These are phyloP conservation scores for Isaurus tuberculatus DNA, from an alignment of 92 coral and sea anemone species.

Conservation along the genomic window DNA sequence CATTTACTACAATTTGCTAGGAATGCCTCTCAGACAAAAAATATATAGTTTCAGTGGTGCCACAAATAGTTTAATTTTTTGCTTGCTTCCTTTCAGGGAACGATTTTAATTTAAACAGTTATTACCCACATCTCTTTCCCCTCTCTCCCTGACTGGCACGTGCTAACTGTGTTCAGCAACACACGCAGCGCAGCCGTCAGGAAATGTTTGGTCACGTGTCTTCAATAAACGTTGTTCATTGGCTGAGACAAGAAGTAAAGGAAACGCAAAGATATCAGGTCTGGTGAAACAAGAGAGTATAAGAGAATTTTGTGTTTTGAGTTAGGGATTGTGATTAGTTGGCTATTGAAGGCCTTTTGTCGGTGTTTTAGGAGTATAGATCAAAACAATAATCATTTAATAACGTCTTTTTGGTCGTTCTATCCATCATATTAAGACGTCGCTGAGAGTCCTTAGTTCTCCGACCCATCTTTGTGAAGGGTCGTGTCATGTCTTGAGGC, in stretches of 20 bases:
- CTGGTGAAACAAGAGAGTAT: slow-evolving; percentile 45
- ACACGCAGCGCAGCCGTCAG: background rate
- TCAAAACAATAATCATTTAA: slow-evolving; percentile 12
- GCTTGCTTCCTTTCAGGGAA: no score
- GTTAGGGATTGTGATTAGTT: background rate
- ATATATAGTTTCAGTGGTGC: no score
- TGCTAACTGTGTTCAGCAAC: background rate
- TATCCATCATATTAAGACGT: slow-evolving; percentile 11
- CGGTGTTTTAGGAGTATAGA: slow-evolving; percentile 13
- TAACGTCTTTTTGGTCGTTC: slow-evolving; percentile 20
- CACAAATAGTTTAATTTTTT: no score
- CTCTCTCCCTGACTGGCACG: background rate
- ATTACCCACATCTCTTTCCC: no score
- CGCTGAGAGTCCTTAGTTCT: slow-evolving; percentile 41
- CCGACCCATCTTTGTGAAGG: slow-evolving; percentile 79
- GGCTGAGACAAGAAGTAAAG: slow-evolving; percentile 5
- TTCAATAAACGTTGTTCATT: background rate
- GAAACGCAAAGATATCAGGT: slow-evolving; percentile 28
- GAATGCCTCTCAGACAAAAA: no score
- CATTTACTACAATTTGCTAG: no score
- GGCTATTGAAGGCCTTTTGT: slow-evolving; percentile 31
- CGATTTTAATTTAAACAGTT: no score
- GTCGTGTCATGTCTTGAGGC: slow-evolving; percentile 96
- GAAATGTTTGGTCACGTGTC: slow-evolving; percentile 9
- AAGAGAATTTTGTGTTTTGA: slow-evolving; percentile 15